A percentile compares a stretch with the other conserved stretches of the same genome.
phyloP scores from a whole-genome alignment of 2,888 invertebrate genomes.

The Leptodirus hochenwartii region DNA sequence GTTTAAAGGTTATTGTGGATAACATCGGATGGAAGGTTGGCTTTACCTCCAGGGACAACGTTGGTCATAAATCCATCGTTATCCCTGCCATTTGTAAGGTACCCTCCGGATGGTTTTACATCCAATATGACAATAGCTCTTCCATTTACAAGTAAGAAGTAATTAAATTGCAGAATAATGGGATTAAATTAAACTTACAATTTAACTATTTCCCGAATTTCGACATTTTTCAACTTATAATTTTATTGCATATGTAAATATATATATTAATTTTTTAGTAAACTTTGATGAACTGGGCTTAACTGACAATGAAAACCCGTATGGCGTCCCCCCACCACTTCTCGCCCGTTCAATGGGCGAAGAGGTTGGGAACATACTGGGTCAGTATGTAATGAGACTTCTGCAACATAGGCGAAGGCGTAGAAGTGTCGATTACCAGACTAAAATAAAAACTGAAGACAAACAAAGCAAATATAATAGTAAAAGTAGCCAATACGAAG shows the following conservation, averaged over 20 bases:
- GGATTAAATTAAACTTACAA: conserved; percentile 1
- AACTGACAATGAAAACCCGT: conserved; percentile 78
- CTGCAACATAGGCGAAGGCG: conserved; percentile 29
- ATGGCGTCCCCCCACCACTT: conserved; percentile 59
- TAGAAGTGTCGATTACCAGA: conserved; percentile 12
- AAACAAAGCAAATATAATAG: too few relatives aligned
- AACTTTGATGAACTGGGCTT: conserved; percentile 71
- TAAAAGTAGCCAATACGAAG: too few relatives aligned
- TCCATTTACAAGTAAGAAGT: conserved; percentile 63
- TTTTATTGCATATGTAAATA: neutral
- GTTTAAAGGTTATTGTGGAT: conserved; percentile 73
- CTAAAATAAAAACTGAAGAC: too few relatives aligned
- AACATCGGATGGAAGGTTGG: conserved; percentile 67
- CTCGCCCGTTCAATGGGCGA: conserved; percentile 60
- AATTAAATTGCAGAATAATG: conserved; percentile 1
- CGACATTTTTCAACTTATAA: too few relatives aligned
- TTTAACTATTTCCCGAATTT: too few relatives aligned
- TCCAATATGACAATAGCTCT: conserved; percentile 70
- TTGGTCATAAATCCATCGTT: conserved; percentile 64
- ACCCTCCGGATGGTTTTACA: conserved; percentile 71
- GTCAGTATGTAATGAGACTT: conserved; percentile 56
- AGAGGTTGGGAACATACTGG: conserved; percentile 47
- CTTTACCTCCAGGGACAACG: conserved; percentile 66
- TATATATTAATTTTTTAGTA: conserved; percentile 34
- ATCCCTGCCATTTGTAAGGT: conserved; percentile 64